phyloP scores from a whole-genome alignment of 2,113 vertebrate genomes.

The Rhagologus leucostigma region DNA sequence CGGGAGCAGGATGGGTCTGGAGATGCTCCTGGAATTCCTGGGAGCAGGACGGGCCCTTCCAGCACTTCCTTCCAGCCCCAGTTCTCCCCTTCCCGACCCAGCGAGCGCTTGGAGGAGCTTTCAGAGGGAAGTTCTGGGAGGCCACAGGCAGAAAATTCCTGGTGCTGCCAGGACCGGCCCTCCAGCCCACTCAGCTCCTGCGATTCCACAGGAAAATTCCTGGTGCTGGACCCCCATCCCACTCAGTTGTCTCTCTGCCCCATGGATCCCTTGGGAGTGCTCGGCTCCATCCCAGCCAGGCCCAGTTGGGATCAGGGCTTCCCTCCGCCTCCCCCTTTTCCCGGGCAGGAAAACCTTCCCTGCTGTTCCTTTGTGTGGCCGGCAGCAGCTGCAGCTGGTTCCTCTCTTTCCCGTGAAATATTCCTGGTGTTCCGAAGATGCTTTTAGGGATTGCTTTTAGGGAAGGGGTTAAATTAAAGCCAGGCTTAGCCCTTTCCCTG shows the following conservation, averaged over 20 bases:
- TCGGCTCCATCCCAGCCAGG: background rate
- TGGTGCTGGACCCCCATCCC: background rate
- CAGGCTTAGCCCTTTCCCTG: background rate
- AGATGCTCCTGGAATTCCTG: background rate
- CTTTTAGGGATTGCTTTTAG: background rate
- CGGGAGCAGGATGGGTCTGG: background rate
- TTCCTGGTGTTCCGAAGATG: background rate
- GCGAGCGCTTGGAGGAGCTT: background rate
- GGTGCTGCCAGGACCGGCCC: rapidly evolving
- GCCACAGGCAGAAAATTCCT: background rate
- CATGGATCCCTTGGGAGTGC: background rate
- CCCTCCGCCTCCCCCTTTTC: background rate
- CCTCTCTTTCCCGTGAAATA: background rate
- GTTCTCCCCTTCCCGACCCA: background rate
- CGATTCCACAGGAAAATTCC: background rate
- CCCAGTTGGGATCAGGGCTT: background rate
- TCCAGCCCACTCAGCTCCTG: background rate
- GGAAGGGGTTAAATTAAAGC: background rate
- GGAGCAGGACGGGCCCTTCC: background rate
- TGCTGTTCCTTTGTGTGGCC: background rate
- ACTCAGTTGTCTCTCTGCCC: background rate
- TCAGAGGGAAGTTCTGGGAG: background rate
- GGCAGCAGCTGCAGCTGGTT: background rate
- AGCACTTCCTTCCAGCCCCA: background rate
- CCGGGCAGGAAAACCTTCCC: background rate